These are phyloP conservation scores for Diadegma fenestrale DNA, from an alignment of 2,888 invertebrate species.

Conservation along the genomic window DNA sequence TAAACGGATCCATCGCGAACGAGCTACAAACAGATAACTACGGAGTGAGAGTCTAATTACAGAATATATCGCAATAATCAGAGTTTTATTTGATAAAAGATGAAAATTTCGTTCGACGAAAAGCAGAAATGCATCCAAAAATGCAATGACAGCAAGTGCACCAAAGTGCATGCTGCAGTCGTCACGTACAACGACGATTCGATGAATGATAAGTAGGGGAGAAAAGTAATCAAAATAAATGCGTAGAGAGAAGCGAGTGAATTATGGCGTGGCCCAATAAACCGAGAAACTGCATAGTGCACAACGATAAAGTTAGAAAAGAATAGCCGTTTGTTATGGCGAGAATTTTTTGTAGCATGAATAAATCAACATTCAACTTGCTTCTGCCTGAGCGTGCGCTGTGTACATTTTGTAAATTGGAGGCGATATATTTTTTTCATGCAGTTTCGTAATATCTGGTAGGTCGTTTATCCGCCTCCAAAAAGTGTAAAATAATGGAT, in stretches of 20 bases:
- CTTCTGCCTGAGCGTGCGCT: neutral
- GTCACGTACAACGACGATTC: neutral
- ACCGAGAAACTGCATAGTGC: neutral
- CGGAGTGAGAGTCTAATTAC: neutral
- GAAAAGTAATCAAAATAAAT: neutral
- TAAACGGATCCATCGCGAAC: neutral
- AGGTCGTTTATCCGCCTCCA: constrained; percentile 11
- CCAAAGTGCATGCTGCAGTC: neutral
- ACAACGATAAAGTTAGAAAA: neutral
- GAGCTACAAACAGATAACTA: neutral
- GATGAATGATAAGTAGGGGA: neutral
- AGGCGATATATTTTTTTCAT: neutral
- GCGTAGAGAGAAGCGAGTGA: neutral
- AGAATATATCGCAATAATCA: neutral
- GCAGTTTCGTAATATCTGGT: neutral
- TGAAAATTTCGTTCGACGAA: neutral
- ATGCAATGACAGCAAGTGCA: neutral
- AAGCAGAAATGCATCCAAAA: neutral
- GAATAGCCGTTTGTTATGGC: neutral
- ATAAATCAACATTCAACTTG: constrained; percentile 39
- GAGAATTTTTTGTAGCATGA: constrained; percentile 15
- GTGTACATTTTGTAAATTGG: constrained; percentile 19
- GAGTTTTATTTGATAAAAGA: neutral
- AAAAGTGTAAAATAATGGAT: constrained; percentile 30
- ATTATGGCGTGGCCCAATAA: neutral